Evolutionary conservation across 2,797 vertebrate species (phyloP), one percentile per base, ranked within the genome.

Genomic region (Selene dorsalis): DNA sequence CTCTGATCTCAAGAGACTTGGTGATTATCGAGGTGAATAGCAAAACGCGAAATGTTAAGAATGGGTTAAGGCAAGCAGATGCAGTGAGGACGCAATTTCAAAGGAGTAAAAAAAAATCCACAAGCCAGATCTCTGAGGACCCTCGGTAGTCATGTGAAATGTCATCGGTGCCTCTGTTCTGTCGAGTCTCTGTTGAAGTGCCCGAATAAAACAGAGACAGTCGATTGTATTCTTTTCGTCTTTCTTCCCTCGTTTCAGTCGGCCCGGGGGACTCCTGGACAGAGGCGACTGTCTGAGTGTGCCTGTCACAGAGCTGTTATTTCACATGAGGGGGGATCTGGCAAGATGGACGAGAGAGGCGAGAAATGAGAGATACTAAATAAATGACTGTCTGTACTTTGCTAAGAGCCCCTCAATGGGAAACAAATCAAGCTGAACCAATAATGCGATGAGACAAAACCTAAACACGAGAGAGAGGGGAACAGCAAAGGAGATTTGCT

Each of bases 361-460:
- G 45, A 75, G 72, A 58, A 71, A 69, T 6, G 69, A 18, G 48
- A 73, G 83, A 73, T 64, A 77, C 75, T 71, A 71, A 89, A 91
- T 87, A 87, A 91, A 88, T 82, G 75, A 41, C 69, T 83, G 83
- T 80, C 81, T 75, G 71, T 39, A 75, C 70, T 89, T 71, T 64
- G 65, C 80, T 69, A 64, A 83, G 81, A 87, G 89, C 78, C 45
- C 73, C 80, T 85, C 83, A 81, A 80, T 85, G 82, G 65, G 73
- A 78, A 85, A 48, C 77, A 86, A 88, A 90, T 89, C 80, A 85
- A 87, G 89, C 86, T 5, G 65, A 89, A 88, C 75, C 83, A 86
- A 91, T 90, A 86, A 91, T 84, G 81, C 58, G 74, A 83, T 17
- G 59, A 87, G 89, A 87, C 80, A 85, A 87, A 90, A 83, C 73